These are phyloP conservation scores for Brachionus koreanus DNA, from an alignment of 1,140 invertebrate species.

Conservation along the genomic window DNA sequence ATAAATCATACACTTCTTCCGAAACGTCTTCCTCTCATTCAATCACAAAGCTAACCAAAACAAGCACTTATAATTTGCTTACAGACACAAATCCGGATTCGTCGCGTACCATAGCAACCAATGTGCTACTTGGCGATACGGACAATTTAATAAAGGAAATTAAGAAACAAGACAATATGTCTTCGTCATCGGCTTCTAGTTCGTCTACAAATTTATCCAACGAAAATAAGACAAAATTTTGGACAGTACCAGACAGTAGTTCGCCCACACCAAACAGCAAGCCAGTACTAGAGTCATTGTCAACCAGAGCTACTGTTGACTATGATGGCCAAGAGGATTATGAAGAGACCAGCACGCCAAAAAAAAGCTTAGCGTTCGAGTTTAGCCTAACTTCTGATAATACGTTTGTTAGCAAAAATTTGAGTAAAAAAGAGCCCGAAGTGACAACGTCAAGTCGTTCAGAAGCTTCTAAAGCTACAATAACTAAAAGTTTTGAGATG, in stretches of 20 bases:
- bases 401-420: not conserved
- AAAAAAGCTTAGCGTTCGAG: conserved; percentile 39
- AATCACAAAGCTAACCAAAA: not conserved
- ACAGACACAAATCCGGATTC: not conserved
- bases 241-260: not conserved
- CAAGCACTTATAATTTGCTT: conserved; percentile 1
- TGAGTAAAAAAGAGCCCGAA: not conserved
- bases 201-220: conserved; percentile 14
- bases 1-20: not conserved
- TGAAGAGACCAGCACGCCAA: not conserved
- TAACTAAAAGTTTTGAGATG: conserved; percentile 4
- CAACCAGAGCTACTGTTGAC: not conserved
- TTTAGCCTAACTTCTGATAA: not conserved
- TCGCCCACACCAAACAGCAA: not conserved
- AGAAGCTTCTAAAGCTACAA: not conserved
- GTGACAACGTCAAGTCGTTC: not conserved
- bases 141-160: conserved; percentile 22
- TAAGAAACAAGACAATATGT: not conserved
- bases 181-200: conserved; percentile 6
- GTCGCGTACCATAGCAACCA: not conserved
- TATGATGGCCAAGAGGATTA: not conserved
- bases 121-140: not conserved
- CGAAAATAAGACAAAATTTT: not conserved
- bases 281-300: not conserved
- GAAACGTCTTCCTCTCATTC: conserved; percentile 28